These are phyloP conservation scores for Siniperca knerii DNA, from an alignment of 2,113 vertebrate species.

Conservation along the genomic window DNA sequence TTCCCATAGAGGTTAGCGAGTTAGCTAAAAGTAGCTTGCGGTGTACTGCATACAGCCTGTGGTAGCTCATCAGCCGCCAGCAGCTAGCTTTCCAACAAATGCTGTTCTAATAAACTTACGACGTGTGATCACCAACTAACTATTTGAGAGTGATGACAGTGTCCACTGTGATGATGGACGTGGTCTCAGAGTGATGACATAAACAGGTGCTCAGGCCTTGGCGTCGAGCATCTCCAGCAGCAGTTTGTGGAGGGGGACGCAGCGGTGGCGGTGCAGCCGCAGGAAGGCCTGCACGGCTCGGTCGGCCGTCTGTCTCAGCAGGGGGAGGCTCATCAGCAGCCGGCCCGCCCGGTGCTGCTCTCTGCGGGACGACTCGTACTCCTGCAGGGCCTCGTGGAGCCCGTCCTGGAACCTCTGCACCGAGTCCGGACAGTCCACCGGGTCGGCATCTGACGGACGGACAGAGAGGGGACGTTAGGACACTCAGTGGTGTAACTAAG, in stretches of 20 bases:
- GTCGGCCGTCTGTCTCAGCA: slow-evolving; percentile 81
- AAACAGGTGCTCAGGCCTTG: slow-evolving; percentile 64
- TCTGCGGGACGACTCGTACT: slow-evolving; percentile 63
- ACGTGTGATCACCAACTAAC: no score
- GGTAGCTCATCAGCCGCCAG: no score
- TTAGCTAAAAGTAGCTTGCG: no score
- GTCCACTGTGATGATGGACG: not conserved
- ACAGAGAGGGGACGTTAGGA: not conserved
- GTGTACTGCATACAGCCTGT: no score
- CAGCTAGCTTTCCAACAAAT: no score
- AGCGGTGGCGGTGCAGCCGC: slow-evolving; percentile 67
- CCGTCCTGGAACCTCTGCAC: slow-evolving; percentile 80
- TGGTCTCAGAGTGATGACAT: no score
- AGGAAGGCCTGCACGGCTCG: slow-evolving; percentile 66
- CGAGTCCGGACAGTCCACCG: slow-evolving; percentile 72
- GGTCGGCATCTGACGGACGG: slow-evolving; percentile 65
- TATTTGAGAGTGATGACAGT: no score
- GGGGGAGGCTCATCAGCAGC: slow-evolving; percentile 84
- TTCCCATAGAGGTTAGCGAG: no score
- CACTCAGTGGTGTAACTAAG: not conserved
- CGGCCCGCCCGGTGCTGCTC: slow-evolving; percentile 74
- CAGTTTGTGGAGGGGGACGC: slow-evolving; percentile 82
- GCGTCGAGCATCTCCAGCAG: slow-evolving; percentile 86
- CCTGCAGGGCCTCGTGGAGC: slow-evolving; percentile 83
- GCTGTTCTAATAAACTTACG: no score